Evolutionary conservation across 2,113 vertebrate genomes (phyloP), one percentile per base, ranked within the genome.

Genomic region (Mionectes macconnelli): DNA sequence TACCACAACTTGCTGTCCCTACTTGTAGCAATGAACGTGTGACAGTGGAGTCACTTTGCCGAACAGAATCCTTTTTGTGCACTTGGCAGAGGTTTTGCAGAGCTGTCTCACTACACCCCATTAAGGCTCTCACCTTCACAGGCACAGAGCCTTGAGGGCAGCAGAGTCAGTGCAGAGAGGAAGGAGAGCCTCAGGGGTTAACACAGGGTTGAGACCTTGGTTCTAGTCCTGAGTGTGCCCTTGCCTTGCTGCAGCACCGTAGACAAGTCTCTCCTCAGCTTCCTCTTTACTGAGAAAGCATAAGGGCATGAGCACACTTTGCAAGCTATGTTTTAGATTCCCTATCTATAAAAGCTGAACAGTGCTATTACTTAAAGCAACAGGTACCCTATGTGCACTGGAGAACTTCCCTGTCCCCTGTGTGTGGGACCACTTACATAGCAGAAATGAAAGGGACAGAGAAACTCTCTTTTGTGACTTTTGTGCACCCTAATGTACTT

Each of bases 141-240:
- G 24, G 63, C 27, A 44, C 8, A 4, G 33, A 82, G 22, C 53
- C 63, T 31, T 12, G 39, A 68, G 72, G 23, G 66, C 60, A 64
- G 84, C 35, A 69, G 53, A 68, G 27, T 8, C 55, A 64, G 53
- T 6, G 21, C 10, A n/a, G 8, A 39, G 66, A 44, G 14, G 42
- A 33, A 83, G 35, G 10, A 49, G 35, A 70, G 33, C 12, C 33
- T 11, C 7, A 4, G 20, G 45, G 35, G 3, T 25, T 7, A 53
- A 76, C 13, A 49, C 1, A 28, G 31, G 21, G 6, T 2, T 76
- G 50, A 42, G 50, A 66, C 14, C 27, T 57, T 25, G 3, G 14
- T 24, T 69, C 27, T 45, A 76, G 10, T 4, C 6, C 50, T 0
- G 0, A 37, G 3, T n/a, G 30, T 49, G 57, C 19, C 62, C 28